Evolutionary conservation across 2,888 invertebrate species (phyloP).

Genomic region (Ceraclea dissimilis): DNA sequence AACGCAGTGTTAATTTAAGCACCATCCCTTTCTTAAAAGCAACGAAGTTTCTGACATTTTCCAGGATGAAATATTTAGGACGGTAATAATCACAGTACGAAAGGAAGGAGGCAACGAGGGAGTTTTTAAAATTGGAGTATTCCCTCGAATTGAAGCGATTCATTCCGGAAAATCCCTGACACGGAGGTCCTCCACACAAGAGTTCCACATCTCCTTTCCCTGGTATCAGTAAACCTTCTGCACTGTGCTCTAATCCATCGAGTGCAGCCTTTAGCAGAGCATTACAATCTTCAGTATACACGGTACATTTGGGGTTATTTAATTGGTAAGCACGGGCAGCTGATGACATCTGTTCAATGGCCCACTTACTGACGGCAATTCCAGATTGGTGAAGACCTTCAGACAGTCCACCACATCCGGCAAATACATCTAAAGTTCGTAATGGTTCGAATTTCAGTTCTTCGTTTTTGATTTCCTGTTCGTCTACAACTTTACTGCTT

Average conservation of each 20-base stretch:
- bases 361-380: slow-evolving; percentile 66
- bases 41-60: slow-evolving; percentile 82
- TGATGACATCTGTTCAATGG: slow-evolving; percentile 68
- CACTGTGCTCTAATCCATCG: slow-evolving; percentile 48
- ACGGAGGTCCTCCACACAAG: slow-evolving; percentile 80
- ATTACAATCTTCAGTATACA: slow-evolving; percentile 81
- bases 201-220: slow-evolving; percentile 74
- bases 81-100: slow-evolving; percentile 82
- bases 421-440: slow-evolving; percentile 71
- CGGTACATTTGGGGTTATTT: slow-evolving; percentile 65
- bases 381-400: slow-evolving; percentile 66
- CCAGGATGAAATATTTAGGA: slow-evolving; percentile 74
- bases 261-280: slow-evolving; percentile 59
- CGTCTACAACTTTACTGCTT: slow-evolving; percentile 36
- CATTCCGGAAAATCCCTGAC: slow-evolving; percentile 87
- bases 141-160: slow-evolving; percentile 79
- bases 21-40: slow-evolving; percentile 76
- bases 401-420: slow-evolving; percentile 79
- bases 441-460: slow-evolving; percentile 45
- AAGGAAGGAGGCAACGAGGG: slow-evolving; percentile 71
- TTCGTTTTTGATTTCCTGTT: slow-evolving; percentile 29
- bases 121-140: slow-evolving; percentile 80
- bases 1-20: slow-evolving; percentile 67
- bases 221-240: slow-evolving; percentile 53
- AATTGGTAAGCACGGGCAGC: slow-evolving; percentile 73